Evolutionary conservation across 2,113 vertebrate species (phyloP).

Genomic region (Tragelaphus imberbis): DNA sequence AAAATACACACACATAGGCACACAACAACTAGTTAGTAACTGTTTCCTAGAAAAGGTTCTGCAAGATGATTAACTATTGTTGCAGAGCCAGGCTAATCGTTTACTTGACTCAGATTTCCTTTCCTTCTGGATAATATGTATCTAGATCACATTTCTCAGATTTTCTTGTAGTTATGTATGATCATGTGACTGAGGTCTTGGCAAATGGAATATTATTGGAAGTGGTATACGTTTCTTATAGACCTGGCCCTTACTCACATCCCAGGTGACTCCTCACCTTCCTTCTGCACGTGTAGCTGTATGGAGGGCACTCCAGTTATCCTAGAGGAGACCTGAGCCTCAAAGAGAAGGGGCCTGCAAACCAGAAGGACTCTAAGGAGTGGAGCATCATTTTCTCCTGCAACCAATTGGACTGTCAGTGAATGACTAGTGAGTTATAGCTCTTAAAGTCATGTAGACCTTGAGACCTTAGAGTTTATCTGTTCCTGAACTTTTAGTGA

Average conservation of each 20-base stretch:
- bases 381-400: not conserved
- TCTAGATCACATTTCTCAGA: not conserved
- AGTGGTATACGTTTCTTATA: not conserved
- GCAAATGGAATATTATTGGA: not conserved
- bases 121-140: not conserved
- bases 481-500: not conserved
- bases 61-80: not conserved
- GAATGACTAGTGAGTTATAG: not conserved
- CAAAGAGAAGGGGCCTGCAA: not conserved
- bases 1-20: not conserved
- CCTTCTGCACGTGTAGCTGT: not conserved
- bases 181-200: not conserved
- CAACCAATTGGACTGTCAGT: not conserved
- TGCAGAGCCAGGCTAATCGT: not conserved
- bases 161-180: not conserved
- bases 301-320: not conserved
- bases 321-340: not conserved
- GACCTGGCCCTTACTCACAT: not conserved
- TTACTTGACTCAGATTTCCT: not conserved
- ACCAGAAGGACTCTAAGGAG: not conserved
- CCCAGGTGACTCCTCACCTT: not conserved
- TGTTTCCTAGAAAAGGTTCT: not conserved
- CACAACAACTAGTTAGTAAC: not conserved
- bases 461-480: not conserved
- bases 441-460: not conserved